A percentile compares a stretch with the other conserved stretches of the same genome.
Evolutionary conservation across 2,113 vertebrate species (phyloP).

Genomic region (Tiliqua scincoides): DNA sequence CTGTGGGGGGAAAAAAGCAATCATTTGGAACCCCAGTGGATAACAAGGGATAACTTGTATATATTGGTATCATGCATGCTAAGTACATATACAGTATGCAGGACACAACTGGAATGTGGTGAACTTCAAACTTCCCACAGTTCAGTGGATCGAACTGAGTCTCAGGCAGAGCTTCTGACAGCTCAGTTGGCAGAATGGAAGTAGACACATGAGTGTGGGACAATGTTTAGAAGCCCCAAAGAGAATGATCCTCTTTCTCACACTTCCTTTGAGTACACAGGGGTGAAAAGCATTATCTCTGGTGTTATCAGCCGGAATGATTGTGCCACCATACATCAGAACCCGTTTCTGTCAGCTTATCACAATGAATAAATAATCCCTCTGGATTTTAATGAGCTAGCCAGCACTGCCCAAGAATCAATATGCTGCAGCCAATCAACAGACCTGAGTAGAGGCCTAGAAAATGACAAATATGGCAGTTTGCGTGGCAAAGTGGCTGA

Average conservation of each 20-base stretch:
- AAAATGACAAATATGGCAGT: background rate
- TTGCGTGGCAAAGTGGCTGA: fast-evolving
- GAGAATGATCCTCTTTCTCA: background rate
- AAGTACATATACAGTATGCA: constrained; percentile 42
- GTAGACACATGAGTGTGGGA: background rate
- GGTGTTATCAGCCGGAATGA: background rate
- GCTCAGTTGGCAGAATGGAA: constrained; percentile 5
- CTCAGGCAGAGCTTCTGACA: constrained; percentile 32
- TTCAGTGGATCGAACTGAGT: constrained; percentile 28
- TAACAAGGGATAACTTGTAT: no score
- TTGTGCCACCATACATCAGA: fast-evolving
- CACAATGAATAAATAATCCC: constrained; percentile 12
- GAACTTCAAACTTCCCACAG: constrained; percentile 39
- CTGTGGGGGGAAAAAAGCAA: no score
- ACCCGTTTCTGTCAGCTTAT: constrained; percentile 12
- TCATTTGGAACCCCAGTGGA: no score
- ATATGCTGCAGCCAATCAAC: background rate
- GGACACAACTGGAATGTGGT: constrained; percentile 49
- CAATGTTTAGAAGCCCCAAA: constrained; percentile 6
- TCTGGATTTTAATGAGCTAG: background rate
- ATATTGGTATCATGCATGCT: constrained; percentile 35
- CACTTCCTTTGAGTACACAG: background rate
- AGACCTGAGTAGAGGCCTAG: fast-evolving
- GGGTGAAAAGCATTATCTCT: background rate
- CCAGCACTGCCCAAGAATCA: constrained; percentile 22